These are phyloP conservation scores for Hypotaenidia okinawae DNA, from an alignment of 2,797 vertebrate genomes.

Conservation along the genomic window DNA sequence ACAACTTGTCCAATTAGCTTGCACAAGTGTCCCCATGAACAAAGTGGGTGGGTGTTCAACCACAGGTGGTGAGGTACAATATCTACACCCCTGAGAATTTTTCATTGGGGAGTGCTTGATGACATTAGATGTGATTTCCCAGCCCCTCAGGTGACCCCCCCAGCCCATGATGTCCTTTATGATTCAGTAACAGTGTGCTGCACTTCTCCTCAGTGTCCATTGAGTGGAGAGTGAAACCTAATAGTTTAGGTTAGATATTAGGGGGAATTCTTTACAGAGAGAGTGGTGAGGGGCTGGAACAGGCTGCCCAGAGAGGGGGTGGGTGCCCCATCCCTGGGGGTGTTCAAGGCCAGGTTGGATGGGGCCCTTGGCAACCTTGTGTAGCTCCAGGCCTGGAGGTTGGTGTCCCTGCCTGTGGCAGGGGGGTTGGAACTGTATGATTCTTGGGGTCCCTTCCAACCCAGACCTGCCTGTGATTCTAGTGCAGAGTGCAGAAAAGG, in stretches of 20 bases:
- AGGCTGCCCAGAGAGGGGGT: no score
- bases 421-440: no score
- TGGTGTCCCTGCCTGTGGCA: no score
- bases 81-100: neutral
- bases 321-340: no score
- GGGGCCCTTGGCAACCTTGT: no score
- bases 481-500: neutral
- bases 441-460: no score
- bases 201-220: neutral
- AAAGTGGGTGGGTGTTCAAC: neutral
- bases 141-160: neutral
- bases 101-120: neutral
- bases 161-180: rapidly evolving
- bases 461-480: no score
- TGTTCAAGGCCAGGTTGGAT: no score
- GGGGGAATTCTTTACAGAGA: no score
- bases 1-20: neutral
- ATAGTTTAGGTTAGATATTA: no score
- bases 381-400: no score
- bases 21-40: neutral
- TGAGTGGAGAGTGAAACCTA: neutral
- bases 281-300: no score
- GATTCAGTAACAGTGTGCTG: neutral
- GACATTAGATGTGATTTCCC: rapidly evolving
- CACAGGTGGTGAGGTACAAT: rapidly evolving